Evolutionary conservation across 1,140 invertebrate genomes (phyloP), one percentile per base, ranked within the genome.

Genomic region (Megalonaias nervosa): DNA sequence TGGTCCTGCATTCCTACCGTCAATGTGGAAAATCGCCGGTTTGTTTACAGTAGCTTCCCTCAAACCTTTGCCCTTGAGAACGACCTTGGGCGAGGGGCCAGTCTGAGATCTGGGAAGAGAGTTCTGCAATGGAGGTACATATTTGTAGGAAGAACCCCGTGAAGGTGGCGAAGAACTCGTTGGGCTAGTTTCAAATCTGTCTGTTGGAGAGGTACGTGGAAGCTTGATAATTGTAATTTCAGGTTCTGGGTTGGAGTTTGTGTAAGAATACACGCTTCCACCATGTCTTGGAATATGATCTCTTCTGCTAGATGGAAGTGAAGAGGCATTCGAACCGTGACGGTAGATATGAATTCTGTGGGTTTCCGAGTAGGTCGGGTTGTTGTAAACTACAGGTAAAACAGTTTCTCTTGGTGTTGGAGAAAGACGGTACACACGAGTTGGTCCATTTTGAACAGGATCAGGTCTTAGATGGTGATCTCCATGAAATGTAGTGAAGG

Each of bases 21-120:
- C 97, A 79, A 99, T 96, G n/a, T 96, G 96, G 89, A 99, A 99
- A 84, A 97, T 95, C 1, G 97, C 94, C 81, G 95, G 94, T 89
- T 97, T 95, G 23, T 96, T 94, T 83, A 97, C 94, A 84, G 95
- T 93, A 31, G 97, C 95, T 77, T 95, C 93, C 26, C 97, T 96
- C 23, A 99, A 91, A 0, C 98, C 98, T 79, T 95, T 93, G 11
- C 98, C 98, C 67, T 95, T 94, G 0, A 99, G 76, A 17, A 89
- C 80, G 15, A 90, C 88, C 79, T 90, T 88, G 26, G 76, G 82
- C 13, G 82, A 77, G 71, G 80, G 74, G 23, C 62, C 67, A 56
- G 74, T 19, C 19, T 65, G 57, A 38, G 23, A 16, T 64, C 67
- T 72, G 38, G 69, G 21, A 11, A 71, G 67, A 16, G 67, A n/a